Evolutionary conservation across 2,888 invertebrate genomes (phyloP), one percentile per base, ranked within the genome.

Genomic region (Coelinius sp.): DNA sequence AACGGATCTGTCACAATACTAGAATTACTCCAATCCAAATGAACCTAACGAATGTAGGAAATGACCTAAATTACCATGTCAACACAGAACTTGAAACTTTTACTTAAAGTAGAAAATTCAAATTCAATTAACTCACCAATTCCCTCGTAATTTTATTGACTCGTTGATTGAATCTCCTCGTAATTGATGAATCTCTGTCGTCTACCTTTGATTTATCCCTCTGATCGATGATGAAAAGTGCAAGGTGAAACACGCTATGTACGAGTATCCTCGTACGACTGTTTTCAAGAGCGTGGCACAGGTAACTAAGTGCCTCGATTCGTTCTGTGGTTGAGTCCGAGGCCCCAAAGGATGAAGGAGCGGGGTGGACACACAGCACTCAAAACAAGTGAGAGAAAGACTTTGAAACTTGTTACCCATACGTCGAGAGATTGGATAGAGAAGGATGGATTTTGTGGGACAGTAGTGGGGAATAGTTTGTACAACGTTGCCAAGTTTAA

Each of bases 401-500:
- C 25, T 22, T 24, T n/a, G 27, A 62, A 44, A 63, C 20, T 41
- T 62, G 41, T 63, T 59, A 59, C 59, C 27, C 12, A 53, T 27
- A 25, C 25, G 12, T 14, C 24, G 31, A 38, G 46, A 73, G 17
- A 67, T 49, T 66, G 35, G 64, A 31, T 56, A 56, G 41, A 52
- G 70, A 25, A 74, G 71, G 71, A 74, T 44, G 63, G 63, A 66
- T 62, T 53, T 65, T 74, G 46, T 73, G 38, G 66, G 75, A 74
- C 76, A 70, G 78, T 79, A 72, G 73, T 72, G 66, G 71, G 79
- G 76, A 76, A 70, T 59, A 70, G 74, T 74, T 77, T 73, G 72
- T 73, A 77, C 80, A 77, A 79, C 78, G 83, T 83, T 83, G 83
- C 83, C 83, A 83, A 80, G 81, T 83, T 80, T 80, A 75, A 71